phyloP scores from a whole-genome alignment of 2,888 invertebrate genomes.

The Diloba caeruleocephala region DNA sequence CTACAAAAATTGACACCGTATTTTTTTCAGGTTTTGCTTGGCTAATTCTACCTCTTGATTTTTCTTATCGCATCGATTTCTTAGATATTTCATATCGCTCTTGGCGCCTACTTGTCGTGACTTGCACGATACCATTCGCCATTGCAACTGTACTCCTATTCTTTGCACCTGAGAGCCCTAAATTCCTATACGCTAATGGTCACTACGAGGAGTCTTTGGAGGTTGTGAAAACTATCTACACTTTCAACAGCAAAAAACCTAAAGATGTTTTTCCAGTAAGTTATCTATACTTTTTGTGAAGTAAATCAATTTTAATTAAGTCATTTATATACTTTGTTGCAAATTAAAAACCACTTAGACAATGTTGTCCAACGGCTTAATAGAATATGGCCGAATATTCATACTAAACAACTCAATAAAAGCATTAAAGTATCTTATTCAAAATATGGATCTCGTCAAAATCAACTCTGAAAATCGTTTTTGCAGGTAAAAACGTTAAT shows the following conservation, averaged over 20 bases:
- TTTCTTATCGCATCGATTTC: slow-evolving; percentile 77
- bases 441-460: background rate
- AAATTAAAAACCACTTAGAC: too few species aligned
- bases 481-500: slow-evolving; percentile 73
- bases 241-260: slow-evolving; percentile 67
- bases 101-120: slow-evolving; percentile 92
- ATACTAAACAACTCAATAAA: too few species aligned
- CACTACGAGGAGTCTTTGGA: slow-evolving; percentile 88
- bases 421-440: too few species aligned
- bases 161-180: slow-evolving; percentile 93
- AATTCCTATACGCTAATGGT: slow-evolving; percentile 91
- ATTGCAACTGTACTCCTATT: slow-evolving; percentile 89
- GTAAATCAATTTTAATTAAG: background rate
- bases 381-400: too few species aligned
- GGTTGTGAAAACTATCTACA: slow-evolving; percentile 75
- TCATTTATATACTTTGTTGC: too few species aligned
- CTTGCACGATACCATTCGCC: slow-evolving; percentile 91
- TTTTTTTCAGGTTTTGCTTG: slow-evolving; percentile 90
- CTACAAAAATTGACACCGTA: too few species aligned
- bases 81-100: slow-evolving; percentile 90
- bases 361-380: too few species aligned
- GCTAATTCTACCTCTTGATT: slow-evolving; percentile 90
- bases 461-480: background rate
- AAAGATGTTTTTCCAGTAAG: slow-evolving; percentile 75
- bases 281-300: slow-evolving; percentile 1